A percentile compares a stretch with the other conserved stretches of the same genome.
Evolutionary conservation across 1,140 invertebrate genomes (phyloP).

Genomic region (Hyposmocoma kahamanoa): DNA sequence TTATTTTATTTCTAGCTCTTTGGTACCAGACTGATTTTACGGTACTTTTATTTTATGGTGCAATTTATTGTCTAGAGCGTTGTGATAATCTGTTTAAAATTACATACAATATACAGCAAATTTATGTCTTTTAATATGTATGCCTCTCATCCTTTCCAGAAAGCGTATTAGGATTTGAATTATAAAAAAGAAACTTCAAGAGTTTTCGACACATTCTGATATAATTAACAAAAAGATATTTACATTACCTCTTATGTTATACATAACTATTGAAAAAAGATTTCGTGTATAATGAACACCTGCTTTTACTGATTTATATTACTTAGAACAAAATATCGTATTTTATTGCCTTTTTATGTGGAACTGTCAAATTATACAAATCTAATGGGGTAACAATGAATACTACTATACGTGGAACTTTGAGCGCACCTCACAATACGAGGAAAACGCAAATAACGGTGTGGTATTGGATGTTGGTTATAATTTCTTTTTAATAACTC

Average conservation of each 20-base stretch:
- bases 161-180: neutral
- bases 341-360: too few species aligned
- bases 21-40: slow-evolving; percentile 72
- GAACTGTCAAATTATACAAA: too few species aligned
- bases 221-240: slow-evolving; percentile 37
- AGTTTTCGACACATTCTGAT: slow-evolving; percentile 17
- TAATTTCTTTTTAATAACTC: too few species aligned
- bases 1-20: slow-evolving; percentile 59
- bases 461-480: too few species aligned
- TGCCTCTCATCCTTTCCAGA: neutral
- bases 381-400: too few species aligned
- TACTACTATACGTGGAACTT: too few species aligned
- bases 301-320: too few species aligned
- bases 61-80: slow-evolving; percentile 73
- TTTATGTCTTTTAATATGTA: slow-evolving; percentile 15
- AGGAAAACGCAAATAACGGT: too few species aligned
- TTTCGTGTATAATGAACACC: too few species aligned
- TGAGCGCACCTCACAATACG: too few species aligned
- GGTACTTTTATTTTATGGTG: slow-evolving; percentile 73
- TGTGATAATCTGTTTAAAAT: slow-evolving; percentile 73
- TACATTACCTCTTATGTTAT: slow-evolving; percentile 14
- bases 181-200: slow-evolving; percentile 12
- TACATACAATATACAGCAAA: slow-evolving; percentile 60
- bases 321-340: too few species aligned
- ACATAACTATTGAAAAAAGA: neutral